Base-by-base conservation (phyloP, 2,888 invertebrate species). In the Mycalesis mineus region DNA sequence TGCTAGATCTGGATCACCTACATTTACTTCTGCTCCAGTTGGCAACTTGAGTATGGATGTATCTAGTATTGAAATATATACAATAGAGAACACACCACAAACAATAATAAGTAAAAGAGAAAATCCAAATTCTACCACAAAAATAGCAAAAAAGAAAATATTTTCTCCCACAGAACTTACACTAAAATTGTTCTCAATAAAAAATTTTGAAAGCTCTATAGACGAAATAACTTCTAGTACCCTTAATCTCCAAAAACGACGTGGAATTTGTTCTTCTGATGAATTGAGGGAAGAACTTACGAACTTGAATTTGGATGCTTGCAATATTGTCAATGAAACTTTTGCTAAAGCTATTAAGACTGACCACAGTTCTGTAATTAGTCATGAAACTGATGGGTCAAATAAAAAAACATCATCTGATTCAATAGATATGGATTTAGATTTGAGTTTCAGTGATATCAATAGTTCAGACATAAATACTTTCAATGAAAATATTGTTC, bases 261-360 rank as follows among this genome's bases (percentile, higher is more conserved):
- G 91, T 55, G 92, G 91, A 7, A 91, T 92, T 66, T 92, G 91
- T 71, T 91, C 91, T 0, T 85, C 91, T 11, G 91, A 88, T 67
- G 91, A 91, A 62, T 71, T 91, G 13, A 82, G 84, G 65, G 79
- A 87, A 48, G 82, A 84, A 64, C 77, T 88, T 51, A 77, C 77
- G 13, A 82, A 84, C 67, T 67, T 84, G 33, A 82, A 82, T 66
- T 60, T 87, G 40, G 79, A 81, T 49, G 74, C 76, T 9, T 79
- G 80, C 66, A 80, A 84, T 63, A 73, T 82, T 37, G 73, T 79
- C 0, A 81, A 77, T 65, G 80, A 80, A 68, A 77, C 80, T 61
- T 84, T 82, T 53, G 77, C 78, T 51, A 88, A 88, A 72, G 72
- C 77, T 47, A 70, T 84, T n/a, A 89, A 85, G 69, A 78, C 78